phyloP scores from a whole-genome alignment of 2,888 invertebrate species.

The Hofmannophila pseudospretella region DNA sequence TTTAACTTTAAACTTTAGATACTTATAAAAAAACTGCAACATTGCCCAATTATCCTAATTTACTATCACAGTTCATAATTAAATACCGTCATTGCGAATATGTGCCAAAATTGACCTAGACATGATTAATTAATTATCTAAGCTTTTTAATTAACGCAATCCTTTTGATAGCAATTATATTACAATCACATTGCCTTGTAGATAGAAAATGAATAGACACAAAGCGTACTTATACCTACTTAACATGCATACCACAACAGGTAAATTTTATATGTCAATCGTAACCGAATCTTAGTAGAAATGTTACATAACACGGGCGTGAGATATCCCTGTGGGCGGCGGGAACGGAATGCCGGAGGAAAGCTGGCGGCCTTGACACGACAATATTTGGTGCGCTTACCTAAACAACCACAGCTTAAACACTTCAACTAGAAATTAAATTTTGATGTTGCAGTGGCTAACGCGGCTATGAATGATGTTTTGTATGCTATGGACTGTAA shows the following conservation, averaged over 20 bases:
- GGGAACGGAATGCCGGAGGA: constrained; percentile 72
- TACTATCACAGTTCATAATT: too few relatives aligned
- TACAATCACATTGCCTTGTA: too few relatives aligned
- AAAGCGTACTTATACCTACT: too few relatives aligned
- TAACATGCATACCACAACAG: constrained; percentile 21
- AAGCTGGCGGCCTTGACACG: constrained; percentile 74
- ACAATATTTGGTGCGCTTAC: constrained; percentile 66
- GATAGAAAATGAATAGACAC: too few relatives aligned
- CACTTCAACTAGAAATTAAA: constrained; percentile 6
- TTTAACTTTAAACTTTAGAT: too few relatives aligned
- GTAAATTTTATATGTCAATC: constrained; percentile 52
- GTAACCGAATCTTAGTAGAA: constrained; percentile 54
- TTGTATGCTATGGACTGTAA: constrained; percentile 36
- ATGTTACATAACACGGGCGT: constrained; percentile 67
- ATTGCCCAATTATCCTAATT: too few relatives aligned
- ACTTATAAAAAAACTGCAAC: too few relatives aligned
- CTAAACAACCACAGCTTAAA: constrained; percentile 34
- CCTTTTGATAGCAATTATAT: too few relatives aligned
- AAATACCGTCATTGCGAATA: too few relatives aligned
- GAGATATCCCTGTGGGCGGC: constrained; percentile 75
- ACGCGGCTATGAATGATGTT: constrained; percentile 14
- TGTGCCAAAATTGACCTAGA: neutral
- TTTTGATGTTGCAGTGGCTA: constrained; percentile 23
- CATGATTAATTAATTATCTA: neutral
- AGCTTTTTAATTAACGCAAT: too few relatives aligned